A percentile compares a stretch with the other conserved stretches of the same genome.
Evolutionary conservation across 1,140 invertebrate species (phyloP).

Genomic region (Caenorhabditis latens): DNA sequence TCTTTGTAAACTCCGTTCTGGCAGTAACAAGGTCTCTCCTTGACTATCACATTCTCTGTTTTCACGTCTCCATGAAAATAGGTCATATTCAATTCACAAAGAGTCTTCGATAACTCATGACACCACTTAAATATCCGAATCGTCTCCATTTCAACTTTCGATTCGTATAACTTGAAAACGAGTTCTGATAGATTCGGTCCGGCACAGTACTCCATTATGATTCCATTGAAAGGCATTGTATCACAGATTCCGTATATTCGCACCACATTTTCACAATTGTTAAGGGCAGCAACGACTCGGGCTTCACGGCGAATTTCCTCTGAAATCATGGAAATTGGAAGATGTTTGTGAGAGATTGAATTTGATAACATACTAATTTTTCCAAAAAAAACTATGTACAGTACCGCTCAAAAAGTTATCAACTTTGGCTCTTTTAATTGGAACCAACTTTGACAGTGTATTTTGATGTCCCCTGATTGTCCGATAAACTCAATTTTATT

Average conservation of each 20-base stretch:
- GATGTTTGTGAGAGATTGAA: too few relatives aligned
- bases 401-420: too few relatives aligned
- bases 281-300: background rate
- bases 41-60: slow-evolving; percentile 18
- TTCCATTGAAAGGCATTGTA: background rate
- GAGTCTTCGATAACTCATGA: background rate
- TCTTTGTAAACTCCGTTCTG: background rate
- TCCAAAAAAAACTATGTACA: too few relatives aligned
- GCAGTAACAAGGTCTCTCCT: slow-evolving; percentile 26
- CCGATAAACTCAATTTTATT: too few relatives aligned
- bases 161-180: slow-evolving; percentile 3
- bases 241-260: slow-evolving; percentile 46
- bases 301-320: slow-evolving; percentile 8
- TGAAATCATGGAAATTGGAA: background rate
- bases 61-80: slow-evolving; percentile 40
- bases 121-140: slow-evolving; percentile 40
- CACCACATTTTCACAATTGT: slow-evolving; percentile 15
- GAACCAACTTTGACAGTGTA: too few relatives aligned
- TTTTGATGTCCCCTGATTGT: too few relatives aligned
- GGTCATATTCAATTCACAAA: slow-evolving; percentile 24
- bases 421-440: too few relatives aligned
- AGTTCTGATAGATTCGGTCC: slow-evolving; percentile 15
- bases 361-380: too few relatives aligned
- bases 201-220: slow-evolving; percentile 38
- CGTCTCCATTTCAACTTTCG: background rate